Conservation (phyloP, 1,140 invertebrate genomes). For the Anagrus nilaparvatae region DNA sequence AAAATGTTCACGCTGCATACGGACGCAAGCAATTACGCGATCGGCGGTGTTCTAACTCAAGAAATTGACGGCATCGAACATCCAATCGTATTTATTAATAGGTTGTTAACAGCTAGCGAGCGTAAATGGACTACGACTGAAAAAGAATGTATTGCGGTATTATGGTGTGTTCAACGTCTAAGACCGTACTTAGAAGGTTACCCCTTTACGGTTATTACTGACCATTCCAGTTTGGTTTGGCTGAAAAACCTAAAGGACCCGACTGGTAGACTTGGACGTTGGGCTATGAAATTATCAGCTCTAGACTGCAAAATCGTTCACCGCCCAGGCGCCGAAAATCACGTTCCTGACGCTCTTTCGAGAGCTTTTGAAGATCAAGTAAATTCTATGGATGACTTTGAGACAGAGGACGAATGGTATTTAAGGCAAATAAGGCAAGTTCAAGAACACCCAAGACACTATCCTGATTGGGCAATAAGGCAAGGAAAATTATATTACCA, state of each 20-base stretch:
- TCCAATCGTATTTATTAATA: slow-evolving; percentile 23
- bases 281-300: too few species aligned
- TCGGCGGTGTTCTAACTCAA: slow-evolving; percentile 22
- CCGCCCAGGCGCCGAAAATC: neutral
- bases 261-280: too few species aligned
- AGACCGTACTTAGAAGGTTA: slow-evolving; percentile 23
- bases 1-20: slow-evolving; percentile 13
- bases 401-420: neutral
- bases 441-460: slow-evolving; percentile 16
- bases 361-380: neutral
- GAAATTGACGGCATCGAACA: slow-evolving; percentile 12
- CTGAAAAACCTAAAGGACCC: too few species aligned
- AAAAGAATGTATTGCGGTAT: slow-evolving; percentile 34
- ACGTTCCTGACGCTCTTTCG: neutral
- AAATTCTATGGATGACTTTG: too few species aligned
- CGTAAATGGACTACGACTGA: slow-evolving; percentile 33
- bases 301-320: too few species aligned
- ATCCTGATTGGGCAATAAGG: slow-evolving; percentile 5
- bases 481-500: neutral
- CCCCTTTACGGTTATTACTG: slow-evolving; percentile 32
- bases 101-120: slow-evolving; percentile 27
- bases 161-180: slow-evolving; percentile 33
- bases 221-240: neutral
- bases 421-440: neutral
- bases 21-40: slow-evolving; percentile 14